A percentile compares a stretch with the other conserved stretches of the same genome.
Evolutionary conservation across 2,888 invertebrate genomes (phyloP).

Genomic region (Pterobdella sp.): DNA sequence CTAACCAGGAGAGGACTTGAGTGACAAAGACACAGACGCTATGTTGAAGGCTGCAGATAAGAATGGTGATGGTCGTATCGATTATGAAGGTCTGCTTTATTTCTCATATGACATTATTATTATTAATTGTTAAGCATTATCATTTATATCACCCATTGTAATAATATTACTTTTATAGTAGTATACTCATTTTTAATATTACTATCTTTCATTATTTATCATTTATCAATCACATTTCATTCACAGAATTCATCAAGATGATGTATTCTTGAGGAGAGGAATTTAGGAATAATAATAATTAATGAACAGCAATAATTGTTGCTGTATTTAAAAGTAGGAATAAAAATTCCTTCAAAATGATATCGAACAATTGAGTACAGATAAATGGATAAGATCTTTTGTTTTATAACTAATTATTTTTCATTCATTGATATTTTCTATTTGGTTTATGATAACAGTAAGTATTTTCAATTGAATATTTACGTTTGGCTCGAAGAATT

Average conservation of each 20-base stretch:
- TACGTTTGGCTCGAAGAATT: no score
- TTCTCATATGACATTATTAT: background rate
- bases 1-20: conserved; percentile 47
- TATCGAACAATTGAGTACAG: no score
- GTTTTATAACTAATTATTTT: no score
- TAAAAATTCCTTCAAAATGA: background rate
- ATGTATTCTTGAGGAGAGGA: conserved; percentile 10
- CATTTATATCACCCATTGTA: no score
- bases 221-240: background rate
- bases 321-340: background rate
- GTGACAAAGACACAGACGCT: conserved; percentile 45
- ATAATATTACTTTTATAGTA: no score
- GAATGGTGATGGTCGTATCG: conserved; percentile 48
- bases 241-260: conserved; percentile 23
- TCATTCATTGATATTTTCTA: no score
- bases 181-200: no score
- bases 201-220: background rate
- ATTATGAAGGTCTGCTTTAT: conserved; percentile 43
- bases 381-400: no score
- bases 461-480: no score
- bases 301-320: background rate
- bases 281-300: background rate
- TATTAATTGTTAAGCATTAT: no score
- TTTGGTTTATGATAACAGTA: no score
- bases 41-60: conserved; percentile 48